phyloP scores from a whole-genome alignment of 1,140 invertebrate genomes.

The Dendrolimus punctatus region DNA sequence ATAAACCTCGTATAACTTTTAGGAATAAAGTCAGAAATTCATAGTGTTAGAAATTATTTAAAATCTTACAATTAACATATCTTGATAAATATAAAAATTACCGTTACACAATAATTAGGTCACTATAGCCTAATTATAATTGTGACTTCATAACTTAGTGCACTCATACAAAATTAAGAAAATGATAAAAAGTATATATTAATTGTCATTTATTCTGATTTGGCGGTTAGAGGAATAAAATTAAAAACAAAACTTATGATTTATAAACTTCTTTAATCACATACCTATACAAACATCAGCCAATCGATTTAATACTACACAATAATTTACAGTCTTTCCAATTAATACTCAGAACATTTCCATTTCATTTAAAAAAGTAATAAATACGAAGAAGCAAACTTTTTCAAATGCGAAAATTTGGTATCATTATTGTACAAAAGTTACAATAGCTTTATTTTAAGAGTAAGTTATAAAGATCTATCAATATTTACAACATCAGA shows the following conservation, averaged over 20 bases:
- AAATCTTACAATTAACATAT: too few species aligned
- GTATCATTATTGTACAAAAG: slow-evolving; percentile 70
- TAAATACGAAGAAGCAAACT: slow-evolving; percentile 63
- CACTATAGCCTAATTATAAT: too few species aligned
- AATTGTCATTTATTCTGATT: too few species aligned
- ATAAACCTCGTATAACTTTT: too few species aligned
- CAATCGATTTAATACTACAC: slow-evolving; percentile 60
- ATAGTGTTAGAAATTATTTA: too few species aligned
- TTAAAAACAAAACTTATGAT: slow-evolving; percentile 34
- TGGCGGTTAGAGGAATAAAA: too few species aligned
- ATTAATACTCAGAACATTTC: slow-evolving; percentile 62
- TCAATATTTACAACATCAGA: slow-evolving; percentile 57
- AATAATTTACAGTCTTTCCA: slow-evolving; percentile 70
- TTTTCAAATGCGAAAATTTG: slow-evolving; percentile 67
- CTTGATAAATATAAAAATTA: too few species aligned
- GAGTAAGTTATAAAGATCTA: slow-evolving; percentile 28
- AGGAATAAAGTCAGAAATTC: too few species aligned
- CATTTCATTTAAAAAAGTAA: slow-evolving; percentile 51
- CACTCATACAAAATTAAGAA: too few species aligned
- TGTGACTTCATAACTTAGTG: too few species aligned
- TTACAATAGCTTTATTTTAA: slow-evolving; percentile 28
- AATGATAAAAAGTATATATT: too few species aligned
- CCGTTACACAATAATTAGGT: too few species aligned
- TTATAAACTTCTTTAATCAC: slow-evolving; percentile 67
- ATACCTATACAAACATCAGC: slow-evolving; percentile 66